phyloP scores from a whole-genome alignment of 2,113 vertebrate species.

The Carollia perspicillata region DNA sequence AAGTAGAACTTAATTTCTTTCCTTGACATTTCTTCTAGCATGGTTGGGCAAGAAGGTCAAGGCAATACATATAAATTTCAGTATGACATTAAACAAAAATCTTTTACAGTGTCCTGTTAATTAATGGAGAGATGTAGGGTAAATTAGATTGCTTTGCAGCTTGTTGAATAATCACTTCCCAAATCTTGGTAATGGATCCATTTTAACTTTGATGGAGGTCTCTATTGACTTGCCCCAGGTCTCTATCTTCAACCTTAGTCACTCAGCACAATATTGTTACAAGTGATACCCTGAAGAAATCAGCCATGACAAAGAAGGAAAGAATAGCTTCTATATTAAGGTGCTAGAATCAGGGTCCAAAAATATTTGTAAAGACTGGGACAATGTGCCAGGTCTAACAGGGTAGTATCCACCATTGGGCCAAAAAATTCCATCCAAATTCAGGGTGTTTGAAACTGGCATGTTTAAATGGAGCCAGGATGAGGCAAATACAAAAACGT shows the following conservation, averaged over 20 bases:
- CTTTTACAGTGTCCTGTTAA: not conserved
- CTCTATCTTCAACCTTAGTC: not conserved
- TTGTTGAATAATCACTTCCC: not conserved
- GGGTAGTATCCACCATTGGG: not conserved
- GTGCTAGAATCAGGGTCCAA: not conserved
- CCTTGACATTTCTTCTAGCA: not conserved
- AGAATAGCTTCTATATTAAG: not conserved
- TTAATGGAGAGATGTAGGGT: not conserved
- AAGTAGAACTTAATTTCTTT: not conserved
- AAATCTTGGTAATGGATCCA: not conserved
- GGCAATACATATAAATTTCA: not conserved
- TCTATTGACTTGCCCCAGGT: not conserved
- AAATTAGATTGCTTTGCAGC: not conserved
- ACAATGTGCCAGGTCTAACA: not conserved
- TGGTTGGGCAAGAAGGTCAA: not conserved
- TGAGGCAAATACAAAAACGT: not conserved
- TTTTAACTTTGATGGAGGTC: not conserved
- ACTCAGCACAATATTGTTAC: not conserved
- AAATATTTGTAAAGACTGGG: not conserved
- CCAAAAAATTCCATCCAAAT: not conserved
- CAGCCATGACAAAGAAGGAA: not conserved
- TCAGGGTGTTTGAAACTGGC: not conserved
- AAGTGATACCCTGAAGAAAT: not conserved
- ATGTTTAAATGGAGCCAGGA: not conserved
- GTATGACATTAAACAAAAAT: not conserved